Evolutionary conservation across 2,888 invertebrate genomes (phyloP), one percentile per base, ranked within the genome.

Genomic region (Chaitophorus viminalis): DNA sequence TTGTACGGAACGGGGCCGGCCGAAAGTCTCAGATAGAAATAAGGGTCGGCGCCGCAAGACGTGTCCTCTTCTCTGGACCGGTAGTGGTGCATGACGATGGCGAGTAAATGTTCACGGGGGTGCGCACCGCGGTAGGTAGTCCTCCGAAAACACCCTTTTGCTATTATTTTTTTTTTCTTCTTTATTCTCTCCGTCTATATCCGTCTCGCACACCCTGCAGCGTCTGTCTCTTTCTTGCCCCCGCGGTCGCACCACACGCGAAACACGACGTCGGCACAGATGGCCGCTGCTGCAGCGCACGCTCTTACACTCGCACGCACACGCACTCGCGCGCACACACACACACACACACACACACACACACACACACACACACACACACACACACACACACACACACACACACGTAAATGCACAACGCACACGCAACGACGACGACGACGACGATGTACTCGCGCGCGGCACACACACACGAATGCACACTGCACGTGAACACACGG

Each of bases 21-120:
- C 18, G 84, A 81, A 3, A 88, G 82, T n/a, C 88, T 81, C 5
- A 89, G 60, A 79, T 89, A 89, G n/a, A 89, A 87, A 74, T 87
- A 89, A 36, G 89, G 89, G 46, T 89, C 65, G 25, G 18, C 65
- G 33, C 79, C 86, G 70, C 85, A 85, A 8, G 85, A 68, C 68
- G 77, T 78, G 68, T 87, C 86, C 68, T 87, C 86, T 87, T 87
- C 86, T n/a, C 86, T 36, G 79, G 86, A 60, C 60, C 86, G 86
- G 18, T 87, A 87, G 33, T 87, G 86, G 39, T 87, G 86, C 86
- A 87, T 87, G 86, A 18, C 39, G 46, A 14, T 18, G 29, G 29
- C 21, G n/a, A n/a, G n/a, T n/a, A n/a, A 25, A 4, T 29, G 36
- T 21, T 60, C 31, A 31, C 21, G 46, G 72, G n/a, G 72, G 46